These are phyloP conservation scores for Pardalotus punctatus DNA, from an alignment of 2,113 vertebrate genomes.

Conservation along the genomic window DNA sequence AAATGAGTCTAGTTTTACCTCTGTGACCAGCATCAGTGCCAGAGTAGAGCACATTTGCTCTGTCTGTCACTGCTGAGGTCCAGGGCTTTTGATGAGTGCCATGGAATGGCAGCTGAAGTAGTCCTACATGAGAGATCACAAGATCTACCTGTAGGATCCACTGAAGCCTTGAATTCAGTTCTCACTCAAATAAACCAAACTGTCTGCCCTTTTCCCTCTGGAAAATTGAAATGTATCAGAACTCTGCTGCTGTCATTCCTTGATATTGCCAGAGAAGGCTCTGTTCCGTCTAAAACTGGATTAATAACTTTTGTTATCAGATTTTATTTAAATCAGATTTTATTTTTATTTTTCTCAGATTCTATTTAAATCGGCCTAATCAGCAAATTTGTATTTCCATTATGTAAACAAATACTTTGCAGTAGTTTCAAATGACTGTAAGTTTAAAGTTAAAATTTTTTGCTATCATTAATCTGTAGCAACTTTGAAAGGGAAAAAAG, in stretches of 20 bases:
- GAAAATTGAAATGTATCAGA: not conserved
- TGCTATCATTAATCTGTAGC: not conserved
- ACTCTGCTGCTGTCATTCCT: not conserved
- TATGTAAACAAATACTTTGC: not conserved
- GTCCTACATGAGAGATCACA: not conserved
- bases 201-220: not conserved
- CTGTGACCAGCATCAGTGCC: not conserved
- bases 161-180: not conserved
- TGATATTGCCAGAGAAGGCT: not conserved
- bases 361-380: not conserved
- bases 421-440: not conserved
- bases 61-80: not conserved
- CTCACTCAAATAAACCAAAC: not conserved
- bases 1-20: not conserved
- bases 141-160: not conserved
- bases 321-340: too few relatives aligned
- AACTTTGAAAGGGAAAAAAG: not conserved
- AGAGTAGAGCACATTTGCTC: not conserved
- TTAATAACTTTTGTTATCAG: not conserved
- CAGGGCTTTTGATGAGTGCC: rapidly evolving
- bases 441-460: not conserved
- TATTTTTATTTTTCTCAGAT: too few relatives aligned
- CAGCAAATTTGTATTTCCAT: not conserved
- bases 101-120: not conserved
- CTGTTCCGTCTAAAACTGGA: not conserved